Base-by-base conservation (phyloP, 2,888 invertebrate genomes). In the Xanthia icteritia region DNA sequence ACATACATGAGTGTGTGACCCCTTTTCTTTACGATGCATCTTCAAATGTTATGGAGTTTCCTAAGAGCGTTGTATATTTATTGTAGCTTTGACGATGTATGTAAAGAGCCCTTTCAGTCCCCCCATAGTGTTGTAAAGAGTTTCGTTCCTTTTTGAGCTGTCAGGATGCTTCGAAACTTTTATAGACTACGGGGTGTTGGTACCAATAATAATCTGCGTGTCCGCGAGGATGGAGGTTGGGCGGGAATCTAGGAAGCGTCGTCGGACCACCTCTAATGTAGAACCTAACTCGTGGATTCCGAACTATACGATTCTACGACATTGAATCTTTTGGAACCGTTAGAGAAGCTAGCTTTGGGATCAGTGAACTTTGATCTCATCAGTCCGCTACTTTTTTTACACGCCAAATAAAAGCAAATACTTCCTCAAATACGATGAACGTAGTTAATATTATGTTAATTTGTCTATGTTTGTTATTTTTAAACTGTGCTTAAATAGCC, bases 1-100 rank as follows among this genome's bases (percentile, higher is more conserved):
- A 76, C 31, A 74, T 48, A 31, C 39, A 48, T 23, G 15, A 31
- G 76, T 56, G 61, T 51, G 60, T 48, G 76, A 60, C 48, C 48
- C 20, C 31, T 51, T 75, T 75, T 48, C 58, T 61, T 76, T 75
- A 75, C 60, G 48, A 76, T 51, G 20, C 17, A 31, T 48, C 73
- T 45, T 58, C 17, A 48, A 74, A 39, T 31, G 48, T 56, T 60
- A 75, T 60, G 60, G 36, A 48, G 45, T 74, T 36, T 74, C 27
- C 5, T 31, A 54, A 9, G 45, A n/a, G 15, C 20, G n/a, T 36
- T 74, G 45, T 45, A 73, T 58, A 74, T 31, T 56, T 73, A 73
- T 31, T 42, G 73, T 15, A 45, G 42, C 11, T 36, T 58, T 20
- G n/a, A 45, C 36, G 15, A 20, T 56, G 31, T 31, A 42, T 17